Evolutionary conservation across 1,140 invertebrate genomes (phyloP), one percentile per base, ranked within the genome.

Genomic region (Macrobrachium nipponense): DNA sequence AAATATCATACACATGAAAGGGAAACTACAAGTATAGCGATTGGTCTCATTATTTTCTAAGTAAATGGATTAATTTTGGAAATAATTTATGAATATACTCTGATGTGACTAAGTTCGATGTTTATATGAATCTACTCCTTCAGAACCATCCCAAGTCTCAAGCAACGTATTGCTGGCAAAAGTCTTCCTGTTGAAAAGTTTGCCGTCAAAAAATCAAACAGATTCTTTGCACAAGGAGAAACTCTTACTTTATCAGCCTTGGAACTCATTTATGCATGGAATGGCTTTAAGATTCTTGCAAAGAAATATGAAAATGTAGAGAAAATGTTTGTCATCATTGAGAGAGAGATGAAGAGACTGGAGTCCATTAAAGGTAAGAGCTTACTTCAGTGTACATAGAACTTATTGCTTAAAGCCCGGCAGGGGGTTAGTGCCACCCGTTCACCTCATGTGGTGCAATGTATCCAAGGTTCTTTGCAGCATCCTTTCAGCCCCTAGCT

Each of bases 181-280:
- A 98, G 97, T 11, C 92, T 99, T 88, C 98, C 98, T 18, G 96
- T 98, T 93, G 98, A 99, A 91, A 99, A 99, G 90, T 99, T 98
- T 92, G 95, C 96, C 60, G 93, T 97, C 14, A 95, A 95, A 90
- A 97, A 97, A 90, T 93, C 96, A 23, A 94, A 95, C 82, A 93
- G 96, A 76, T 98, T 95, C 91, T 93, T 94, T 87, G 92, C 93
- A 60, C 95, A 97, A 91, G 94, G 95, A 68, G 93, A 95, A 44
- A 92, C 92, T 64, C 92, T 99, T 61, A 91, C 96, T 8, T 92
- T 98, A 76, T 97, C 98, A 15, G 94, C 95, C 43, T 92, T 97
- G 87, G 98, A 99, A 91, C 92, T 98, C 79, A 93, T 98, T 89
- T 99, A 96, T 90, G 92, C 98, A 0, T 99, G 97, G 97, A 99